Evolutionary conservation across 2,797 vertebrate species (phyloP).

Genomic region (Gymnoscopelus braueri): DNA sequence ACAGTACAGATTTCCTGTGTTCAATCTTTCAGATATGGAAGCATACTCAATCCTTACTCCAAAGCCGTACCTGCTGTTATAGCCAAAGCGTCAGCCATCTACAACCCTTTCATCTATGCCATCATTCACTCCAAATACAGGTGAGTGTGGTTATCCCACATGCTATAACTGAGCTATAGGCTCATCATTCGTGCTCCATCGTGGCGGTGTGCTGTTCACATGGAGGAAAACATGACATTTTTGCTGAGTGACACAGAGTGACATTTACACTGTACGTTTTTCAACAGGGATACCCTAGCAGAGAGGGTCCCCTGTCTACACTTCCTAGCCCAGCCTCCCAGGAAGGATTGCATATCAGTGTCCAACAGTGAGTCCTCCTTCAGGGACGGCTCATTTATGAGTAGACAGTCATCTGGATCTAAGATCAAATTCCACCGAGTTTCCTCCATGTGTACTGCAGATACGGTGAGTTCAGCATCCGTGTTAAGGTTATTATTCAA

Average conservation of each 20-base stretch:
- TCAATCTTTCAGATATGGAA: slow-evolving; percentile 79
- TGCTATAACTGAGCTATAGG: no score
- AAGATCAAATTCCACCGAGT: slow-evolving; percentile 71
- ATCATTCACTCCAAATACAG: slow-evolving; percentile 94
- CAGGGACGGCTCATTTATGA: slow-evolving; percentile 65
- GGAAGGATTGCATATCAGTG: slow-evolving; percentile 65
- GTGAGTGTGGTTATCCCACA: slow-evolving; percentile 58
- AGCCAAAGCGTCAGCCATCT: slow-evolving; percentile 91
- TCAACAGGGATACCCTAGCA: slow-evolving; percentile 76
- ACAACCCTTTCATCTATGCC: slow-evolving; percentile 93
- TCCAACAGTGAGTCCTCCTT: slow-evolving; percentile 76
- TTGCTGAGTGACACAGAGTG: no score
- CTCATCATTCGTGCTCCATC: no score
- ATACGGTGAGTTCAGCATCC: slow-evolving; percentile 72
- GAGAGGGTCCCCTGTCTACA: slow-evolving; percentile 78
- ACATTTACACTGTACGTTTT: not conserved
- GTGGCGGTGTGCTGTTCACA: no score
- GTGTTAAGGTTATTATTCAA: not conserved
- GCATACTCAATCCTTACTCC: slow-evolving; percentile 85
- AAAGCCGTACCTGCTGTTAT: slow-evolving; percentile 91
- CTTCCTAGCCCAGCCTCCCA: slow-evolving; percentile 66
- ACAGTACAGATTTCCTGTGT: slow-evolving; percentile 4
- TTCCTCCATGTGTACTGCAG: slow-evolving; percentile 75
- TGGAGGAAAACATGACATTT: no score
- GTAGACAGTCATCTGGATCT: slow-evolving; percentile 71